phyloP scores from a whole-genome alignment of 2,113 vertebrate genomes.

The Ursus arctos region DNA sequence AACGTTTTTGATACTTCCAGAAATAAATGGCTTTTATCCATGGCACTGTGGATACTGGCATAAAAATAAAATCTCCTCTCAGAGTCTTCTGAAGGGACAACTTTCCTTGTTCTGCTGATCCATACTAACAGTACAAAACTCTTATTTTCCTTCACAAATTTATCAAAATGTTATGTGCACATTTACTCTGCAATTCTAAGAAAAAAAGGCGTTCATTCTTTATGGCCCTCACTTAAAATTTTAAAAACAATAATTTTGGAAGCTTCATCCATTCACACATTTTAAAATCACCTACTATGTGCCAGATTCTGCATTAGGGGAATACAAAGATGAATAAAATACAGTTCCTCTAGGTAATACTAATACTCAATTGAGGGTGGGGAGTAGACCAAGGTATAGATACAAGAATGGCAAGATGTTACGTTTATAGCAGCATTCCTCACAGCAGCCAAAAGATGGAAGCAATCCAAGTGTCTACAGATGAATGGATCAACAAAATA shows the following conservation, averaged over 20 bases:
- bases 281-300: background rate
- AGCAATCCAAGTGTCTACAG: background rate
- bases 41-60: background rate
- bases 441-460: background rate
- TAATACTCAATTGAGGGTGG: background rate
- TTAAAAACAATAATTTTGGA: background rate
- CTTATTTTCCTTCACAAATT: conserved; percentile 46
- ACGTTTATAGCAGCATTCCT: background rate
- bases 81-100: conserved; percentile 17
- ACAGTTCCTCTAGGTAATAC: background rate
- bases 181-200: conserved; percentile 4
- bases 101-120: conserved; percentile 47
- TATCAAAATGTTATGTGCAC: background rate
- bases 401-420: background rate
- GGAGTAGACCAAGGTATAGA: background rate
- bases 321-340: conserved; percentile 44
- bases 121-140: background rate
- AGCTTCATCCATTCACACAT: background rate
- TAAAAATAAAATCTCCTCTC: conserved; percentile 51
- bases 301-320: background rate
- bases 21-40: conserved; percentile 66
- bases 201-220: background rate
- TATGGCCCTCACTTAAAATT: conserved; percentile 29
- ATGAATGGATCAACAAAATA: background rate
- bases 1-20: conserved; percentile 57